phyloP scores from a whole-genome alignment of 2,888 invertebrate genomes.

The Invenusta paracnida region DNA sequence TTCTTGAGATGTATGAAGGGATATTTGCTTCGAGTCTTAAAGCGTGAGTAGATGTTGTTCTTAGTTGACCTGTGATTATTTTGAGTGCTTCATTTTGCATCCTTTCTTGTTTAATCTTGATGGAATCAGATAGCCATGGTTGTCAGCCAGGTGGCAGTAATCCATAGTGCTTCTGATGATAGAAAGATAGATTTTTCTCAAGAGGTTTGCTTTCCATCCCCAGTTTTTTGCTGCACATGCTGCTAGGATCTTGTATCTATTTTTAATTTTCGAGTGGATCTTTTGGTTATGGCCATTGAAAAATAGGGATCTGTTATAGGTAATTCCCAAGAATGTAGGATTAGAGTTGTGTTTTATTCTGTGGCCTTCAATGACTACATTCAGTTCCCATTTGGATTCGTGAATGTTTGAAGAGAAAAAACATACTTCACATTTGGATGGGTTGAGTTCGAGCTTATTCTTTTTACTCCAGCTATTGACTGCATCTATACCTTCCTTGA shows the following conservation, averaged over 20 bases:
- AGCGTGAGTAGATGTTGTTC: background rate
- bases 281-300: background rate
- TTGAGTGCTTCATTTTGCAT: background rate
- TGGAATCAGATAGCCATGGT: background rate
- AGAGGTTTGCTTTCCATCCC: background rate
- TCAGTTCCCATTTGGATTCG: background rate
- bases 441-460: background rate
- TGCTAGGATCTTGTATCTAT: background rate
- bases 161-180: background rate
- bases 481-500: background rate
- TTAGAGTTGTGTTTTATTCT: background rate
- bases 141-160: background rate
- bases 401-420: background rate
- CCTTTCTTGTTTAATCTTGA: background rate
- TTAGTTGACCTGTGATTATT: background rate
- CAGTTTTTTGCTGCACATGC: background rate
- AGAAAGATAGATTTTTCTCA: background rate
- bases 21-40: too few species aligned
- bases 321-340: background rate
- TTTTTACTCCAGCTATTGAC: background rate
- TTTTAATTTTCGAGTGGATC: background rate
- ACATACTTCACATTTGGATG: background rate
- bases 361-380: background rate
- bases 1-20: too few species aligned
- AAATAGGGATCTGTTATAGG: background rate